Base-by-base conservation (phyloP, 2,888 invertebrate species). In the Idaea dimidiata region DNA sequence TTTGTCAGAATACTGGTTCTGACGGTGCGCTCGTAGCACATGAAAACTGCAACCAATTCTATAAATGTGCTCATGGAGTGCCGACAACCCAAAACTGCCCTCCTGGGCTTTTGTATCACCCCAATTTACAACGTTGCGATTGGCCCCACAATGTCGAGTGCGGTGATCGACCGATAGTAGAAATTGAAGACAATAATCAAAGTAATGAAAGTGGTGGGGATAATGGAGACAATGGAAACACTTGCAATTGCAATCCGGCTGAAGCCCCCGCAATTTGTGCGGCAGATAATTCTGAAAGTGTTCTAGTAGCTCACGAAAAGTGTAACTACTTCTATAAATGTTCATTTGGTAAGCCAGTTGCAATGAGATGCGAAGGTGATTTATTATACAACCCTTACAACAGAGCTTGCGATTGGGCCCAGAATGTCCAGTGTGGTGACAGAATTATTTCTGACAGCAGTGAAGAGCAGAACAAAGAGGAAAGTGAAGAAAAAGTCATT, bases 121-220 rank as follows among this genome's bases (percentile, higher is more conserved):
- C 78, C 0, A 24, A 61, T 0, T 71, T 43, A 0, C 67, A 79
- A 58, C 63, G 63, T 31, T 86, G 86, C 62, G 84, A 84, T 59
- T 83, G 80, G 80, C 75, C 82, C 0, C 53, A 69, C 0, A 73
- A 77, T 57, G 83, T 86, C 1, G 64, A 76, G 0, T 87, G 86
- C 61, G 78, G 76, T 0, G 71, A 77, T n/a, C 78, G 80, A 32
- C 56, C 59, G 0, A 62, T 70, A 31, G 59, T 54, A 55, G 67
- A 60, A 59, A 60, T 56, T 16, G 62, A 62, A 17, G 54, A 18
- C 6, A 60, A 61, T 6, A 59, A 17, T 17, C 62, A 58, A 5
- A 55, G 58, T 16, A 59, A 33, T 31, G 67, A 59, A 7, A 62
- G 59, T 58, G 58, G 17, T 54, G 62, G 57, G 1, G 58, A 57